phyloP scores from a whole-genome alignment of 2,888 invertebrate species.

The Sinopyrophorus schimmeli region DNA sequence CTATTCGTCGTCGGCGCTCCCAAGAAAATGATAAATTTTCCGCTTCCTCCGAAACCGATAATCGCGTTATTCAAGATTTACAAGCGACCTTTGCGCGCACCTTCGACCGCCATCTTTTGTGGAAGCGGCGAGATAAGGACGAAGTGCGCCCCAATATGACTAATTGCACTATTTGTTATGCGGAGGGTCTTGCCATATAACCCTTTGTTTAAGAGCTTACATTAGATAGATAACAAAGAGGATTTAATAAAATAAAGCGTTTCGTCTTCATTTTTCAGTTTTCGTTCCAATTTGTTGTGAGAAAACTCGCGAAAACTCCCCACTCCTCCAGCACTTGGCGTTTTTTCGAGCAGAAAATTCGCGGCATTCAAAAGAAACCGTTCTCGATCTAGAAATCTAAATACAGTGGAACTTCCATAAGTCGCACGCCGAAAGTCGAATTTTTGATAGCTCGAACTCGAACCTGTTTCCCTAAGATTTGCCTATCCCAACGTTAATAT shows the following conservation, averaged over 20 bases:
- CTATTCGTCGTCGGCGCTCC: background rate
- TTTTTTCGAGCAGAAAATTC: no score
- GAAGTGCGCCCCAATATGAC: slow-evolving; percentile 29
- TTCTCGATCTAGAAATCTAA: no score
- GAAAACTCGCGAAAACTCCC: no score
- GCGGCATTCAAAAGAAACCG: no score
- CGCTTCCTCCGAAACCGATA: slow-evolving; percentile 5
- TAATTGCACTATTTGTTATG: slow-evolving; percentile 36
- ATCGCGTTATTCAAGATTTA: slow-evolving; percentile 10
- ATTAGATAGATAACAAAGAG: slow-evolving; percentile 15
- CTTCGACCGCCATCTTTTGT: background rate
- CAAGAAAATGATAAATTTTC: background rate
- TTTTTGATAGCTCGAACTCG: no score
- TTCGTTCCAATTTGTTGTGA: background rate
- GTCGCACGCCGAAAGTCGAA: no score
- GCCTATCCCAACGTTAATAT: no score
- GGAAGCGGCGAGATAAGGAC: slow-evolving; percentile 16
- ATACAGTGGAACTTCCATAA: no score
- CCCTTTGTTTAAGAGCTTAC: slow-evolving; percentile 25
- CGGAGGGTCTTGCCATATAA: slow-evolving; percentile 29
- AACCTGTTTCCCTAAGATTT: no score
- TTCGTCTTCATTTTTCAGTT: slow-evolving; percentile 20
- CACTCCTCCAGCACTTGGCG: no score
- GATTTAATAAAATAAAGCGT: slow-evolving; percentile 12
- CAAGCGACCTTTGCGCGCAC: background rate